phyloP scores from a whole-genome alignment of 2,113 vertebrate species.

The Tamias sibiricus region DNA sequence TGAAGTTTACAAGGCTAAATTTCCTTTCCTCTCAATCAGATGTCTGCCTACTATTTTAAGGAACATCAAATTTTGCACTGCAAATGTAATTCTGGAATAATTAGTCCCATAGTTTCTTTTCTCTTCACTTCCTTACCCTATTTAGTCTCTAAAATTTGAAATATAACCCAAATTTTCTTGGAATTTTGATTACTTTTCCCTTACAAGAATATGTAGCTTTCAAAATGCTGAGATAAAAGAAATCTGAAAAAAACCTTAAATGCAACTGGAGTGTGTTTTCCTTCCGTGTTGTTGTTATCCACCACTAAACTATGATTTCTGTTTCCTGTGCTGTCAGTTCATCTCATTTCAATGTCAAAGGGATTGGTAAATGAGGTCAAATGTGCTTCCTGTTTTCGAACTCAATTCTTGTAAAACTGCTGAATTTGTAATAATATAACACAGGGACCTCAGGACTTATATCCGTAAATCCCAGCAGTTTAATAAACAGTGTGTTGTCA shows the following conservation, averaged over 20 bases:
- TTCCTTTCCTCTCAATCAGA: neutral
- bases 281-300: neutral
- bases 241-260: neutral
- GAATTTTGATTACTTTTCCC: neutral
- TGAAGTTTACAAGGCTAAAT: slow-evolving; percentile 50
- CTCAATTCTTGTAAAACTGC: slow-evolving; percentile 3
- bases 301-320: neutral
- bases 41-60: neutral
- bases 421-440: slow-evolving; percentile 31
- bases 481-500: neutral
- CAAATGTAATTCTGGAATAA: slow-evolving; percentile 14
- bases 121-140: neutral
- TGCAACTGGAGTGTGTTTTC: neutral
- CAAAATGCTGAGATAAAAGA: neutral
- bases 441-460: neutral
- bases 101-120: neutral
- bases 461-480: neutral
- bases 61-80: neutral
- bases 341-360: slow-evolving; percentile 56
- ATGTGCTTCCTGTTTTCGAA: slow-evolving; percentile 30
- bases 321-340: slow-evolving; percentile 61
- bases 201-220: neutral
- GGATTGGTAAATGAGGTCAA: slow-evolving; percentile 32
- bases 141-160: neutral
- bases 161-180: neutral